A percentile compares a stretch with the other conserved stretches of the same genome.
Conservation (phyloP, 2,113 vertebrate genomes). For the Anolis carolinensis region DNA sequence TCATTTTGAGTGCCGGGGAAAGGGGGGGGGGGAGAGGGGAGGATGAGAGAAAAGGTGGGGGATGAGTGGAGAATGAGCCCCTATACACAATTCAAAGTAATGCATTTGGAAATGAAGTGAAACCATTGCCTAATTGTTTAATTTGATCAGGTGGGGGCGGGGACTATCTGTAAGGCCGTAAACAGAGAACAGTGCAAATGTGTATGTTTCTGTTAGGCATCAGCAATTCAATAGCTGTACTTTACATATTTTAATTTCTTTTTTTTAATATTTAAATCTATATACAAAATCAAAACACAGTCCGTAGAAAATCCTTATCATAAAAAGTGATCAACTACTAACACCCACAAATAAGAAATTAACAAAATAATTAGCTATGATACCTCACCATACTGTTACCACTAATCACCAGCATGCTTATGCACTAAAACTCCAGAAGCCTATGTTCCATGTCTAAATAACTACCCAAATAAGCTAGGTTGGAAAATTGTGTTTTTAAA, state of each 20-base stretch:
- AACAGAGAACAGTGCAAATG: neutral
- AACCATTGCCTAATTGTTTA: constrained; percentile 21
- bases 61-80: neutral
- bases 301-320: constrained; percentile 19
- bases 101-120: constrained; percentile 47
- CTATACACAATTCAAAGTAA: constrained; percentile 18
- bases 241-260: neutral
- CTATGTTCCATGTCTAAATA: constrained; percentile 5
- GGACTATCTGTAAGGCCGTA: constrained; percentile 20
- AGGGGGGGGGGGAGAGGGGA: neutral
- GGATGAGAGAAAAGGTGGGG: neutral
- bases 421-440: constrained; percentile 19
- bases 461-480: constrained; percentile 34
- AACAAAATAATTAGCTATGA: constrained; percentile 53
- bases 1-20: constrained; percentile 33
- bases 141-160: constrained; percentile 45
- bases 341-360: constrained; percentile 42
- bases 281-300: constrained; percentile 32
- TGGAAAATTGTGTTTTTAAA: neutral
- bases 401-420: neutral
- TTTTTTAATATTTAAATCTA: constrained; percentile 32
- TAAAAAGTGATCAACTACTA: constrained; percentile 6
- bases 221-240: constrained; percentile 29
- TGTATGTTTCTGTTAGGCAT: constrained; percentile 25
- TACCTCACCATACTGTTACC: neutral